Percentiles rank a stretch among this genome's conserved stretches.
These are phyloP conservation scores for Amphibalanus amphitrite DNA, from an alignment of 1,140 invertebrate genomes.

Conservation along the genomic window DNA sequence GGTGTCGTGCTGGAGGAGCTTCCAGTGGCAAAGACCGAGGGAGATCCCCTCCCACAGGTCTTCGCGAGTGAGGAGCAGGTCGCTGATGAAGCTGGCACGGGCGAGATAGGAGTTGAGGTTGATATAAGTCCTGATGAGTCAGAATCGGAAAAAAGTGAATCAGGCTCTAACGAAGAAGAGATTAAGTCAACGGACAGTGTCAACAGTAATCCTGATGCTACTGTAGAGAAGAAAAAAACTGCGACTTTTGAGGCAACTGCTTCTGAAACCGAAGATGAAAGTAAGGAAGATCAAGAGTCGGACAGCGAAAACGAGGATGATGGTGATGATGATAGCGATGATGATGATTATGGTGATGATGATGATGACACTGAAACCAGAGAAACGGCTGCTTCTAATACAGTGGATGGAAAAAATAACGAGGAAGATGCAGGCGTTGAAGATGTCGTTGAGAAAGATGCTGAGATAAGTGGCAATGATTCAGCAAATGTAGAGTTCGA, in stretches of 20 bases:
- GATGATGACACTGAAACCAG: background rate
- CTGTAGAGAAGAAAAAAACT: too few relatives aligned
- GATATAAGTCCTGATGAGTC: too few relatives aligned
- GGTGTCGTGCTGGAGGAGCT: background rate
- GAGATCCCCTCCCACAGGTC: background rate
- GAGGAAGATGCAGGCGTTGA: background rate
- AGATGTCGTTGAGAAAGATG: background rate
- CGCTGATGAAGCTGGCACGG: background rate
- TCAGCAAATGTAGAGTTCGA: background rate
- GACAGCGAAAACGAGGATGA: background rate
- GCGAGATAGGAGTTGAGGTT: too few relatives aligned
- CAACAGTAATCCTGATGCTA: background rate
- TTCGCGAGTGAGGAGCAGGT: background rate
- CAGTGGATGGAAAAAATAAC: background rate
- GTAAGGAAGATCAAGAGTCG: constrained; percentile 6
- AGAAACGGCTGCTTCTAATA: background rate
- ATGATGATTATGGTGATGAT: background rate
- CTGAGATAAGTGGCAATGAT: background rate
- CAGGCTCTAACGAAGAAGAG: too few relatives aligned
- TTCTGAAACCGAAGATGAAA: too few relatives aligned
- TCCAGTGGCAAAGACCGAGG: background rate
- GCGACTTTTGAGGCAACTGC: too few relatives aligned
- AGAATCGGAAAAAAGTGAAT: too few relatives aligned
- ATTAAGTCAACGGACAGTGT: too few relatives aligned
- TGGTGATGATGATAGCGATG: background rate